Conservation (phyloP, 2,113 vertebrate species). For the Urocitellus parryii region DNA sequence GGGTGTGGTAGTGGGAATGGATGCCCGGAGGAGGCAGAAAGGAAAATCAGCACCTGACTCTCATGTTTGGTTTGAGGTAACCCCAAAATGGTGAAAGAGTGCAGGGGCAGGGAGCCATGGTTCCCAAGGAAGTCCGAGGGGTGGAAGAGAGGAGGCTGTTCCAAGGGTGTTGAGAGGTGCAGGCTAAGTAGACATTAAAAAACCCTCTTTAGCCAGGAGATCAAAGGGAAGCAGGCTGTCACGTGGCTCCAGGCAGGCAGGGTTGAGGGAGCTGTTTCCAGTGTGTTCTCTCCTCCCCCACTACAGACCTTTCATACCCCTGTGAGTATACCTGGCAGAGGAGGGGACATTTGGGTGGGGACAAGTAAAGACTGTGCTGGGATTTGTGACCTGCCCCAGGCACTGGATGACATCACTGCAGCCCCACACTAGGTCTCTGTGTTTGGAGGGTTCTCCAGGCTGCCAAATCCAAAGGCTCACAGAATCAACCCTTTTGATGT, state of each 20-base stretch:
- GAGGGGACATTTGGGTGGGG: not conserved
- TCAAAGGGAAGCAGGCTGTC: not conserved
- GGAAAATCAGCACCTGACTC: not conserved
- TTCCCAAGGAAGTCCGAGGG: not conserved
- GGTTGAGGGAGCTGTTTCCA: not conserved
- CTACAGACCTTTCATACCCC: not conserved
- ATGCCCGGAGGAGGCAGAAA: not conserved
- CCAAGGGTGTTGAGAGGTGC: not conserved
- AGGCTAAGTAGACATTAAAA: not conserved
- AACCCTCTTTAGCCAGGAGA: not conserved
- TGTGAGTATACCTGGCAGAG: not conserved
- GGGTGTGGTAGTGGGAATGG: not conserved
- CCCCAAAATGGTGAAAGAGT: not conserved
- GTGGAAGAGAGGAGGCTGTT: not conserved
- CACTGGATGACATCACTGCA: not conserved
- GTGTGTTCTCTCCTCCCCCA: not conserved
- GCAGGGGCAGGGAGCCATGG: not conserved
- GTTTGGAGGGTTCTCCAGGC: not conserved
- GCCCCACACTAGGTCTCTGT: not conserved
- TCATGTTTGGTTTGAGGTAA: not conserved
- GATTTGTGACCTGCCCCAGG: not conserved
- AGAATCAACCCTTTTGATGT: constrained; percentile 49
- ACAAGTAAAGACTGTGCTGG: not conserved
- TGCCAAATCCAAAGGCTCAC: not conserved
- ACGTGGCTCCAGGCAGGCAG: not conserved